A percentile compares a stretch with the other conserved stretches of the same genome.
These are phyloP conservation scores for Artibeus jamaicensis DNA, from an alignment of 2,797 vertebrate species.

Conservation along the genomic window DNA sequence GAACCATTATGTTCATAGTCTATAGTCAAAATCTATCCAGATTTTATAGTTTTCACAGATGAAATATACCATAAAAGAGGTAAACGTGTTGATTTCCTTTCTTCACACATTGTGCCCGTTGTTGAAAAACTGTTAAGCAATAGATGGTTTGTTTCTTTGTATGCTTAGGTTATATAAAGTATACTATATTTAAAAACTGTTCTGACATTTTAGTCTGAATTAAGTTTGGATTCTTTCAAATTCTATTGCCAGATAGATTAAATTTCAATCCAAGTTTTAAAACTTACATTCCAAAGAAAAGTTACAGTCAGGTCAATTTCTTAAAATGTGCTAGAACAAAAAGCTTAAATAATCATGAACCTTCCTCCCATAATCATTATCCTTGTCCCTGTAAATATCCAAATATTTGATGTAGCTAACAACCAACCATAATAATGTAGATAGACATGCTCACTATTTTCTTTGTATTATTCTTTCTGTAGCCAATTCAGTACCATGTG, in stretches of 20 bases:
- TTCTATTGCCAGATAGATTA: constrained; percentile 16
- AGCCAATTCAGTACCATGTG: neutral
- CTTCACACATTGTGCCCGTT: neutral
- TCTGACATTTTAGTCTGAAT: neutral
- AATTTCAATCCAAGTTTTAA: constrained; percentile 34
- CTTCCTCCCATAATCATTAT: neutral
- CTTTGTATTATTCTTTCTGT: neutral
- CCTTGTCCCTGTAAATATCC: neutral
- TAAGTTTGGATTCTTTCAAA: neutral
- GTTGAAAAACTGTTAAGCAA: neutral
- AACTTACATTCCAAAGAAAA: constrained; percentile 21
- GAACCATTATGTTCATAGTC: neutral
- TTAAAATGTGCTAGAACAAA: constrained; percentile 4
- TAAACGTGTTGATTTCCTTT: neutral
- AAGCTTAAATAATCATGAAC: neutral
- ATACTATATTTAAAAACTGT: neutral
- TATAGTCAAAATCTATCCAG: neutral
- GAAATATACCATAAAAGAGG: neutral
- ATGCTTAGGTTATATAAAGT: neutral
- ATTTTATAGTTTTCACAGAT: neutral
- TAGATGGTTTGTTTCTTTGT: neutral
- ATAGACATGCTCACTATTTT: neutral
- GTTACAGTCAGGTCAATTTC: neutral
- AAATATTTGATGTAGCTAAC: neutral
- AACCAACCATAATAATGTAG: neutral